A percentile compares a stretch with the other conserved stretches of the same genome.
phyloP scores from a whole-genome alignment of 2,888 invertebrate genomes.

The Penaeus monodon region DNA sequence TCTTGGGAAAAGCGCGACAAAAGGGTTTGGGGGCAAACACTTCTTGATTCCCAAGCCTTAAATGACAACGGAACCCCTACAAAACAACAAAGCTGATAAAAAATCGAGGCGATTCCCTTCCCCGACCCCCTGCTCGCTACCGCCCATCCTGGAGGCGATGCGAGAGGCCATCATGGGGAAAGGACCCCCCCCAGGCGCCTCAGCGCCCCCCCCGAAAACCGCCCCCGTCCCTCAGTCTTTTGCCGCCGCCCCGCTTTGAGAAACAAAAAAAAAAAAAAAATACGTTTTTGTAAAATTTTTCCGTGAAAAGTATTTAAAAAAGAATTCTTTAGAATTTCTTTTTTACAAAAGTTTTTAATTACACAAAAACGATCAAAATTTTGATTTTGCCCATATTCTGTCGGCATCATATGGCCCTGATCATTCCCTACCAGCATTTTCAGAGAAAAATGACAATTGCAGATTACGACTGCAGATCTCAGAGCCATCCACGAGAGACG shows the following conservation, averaged over 20 bases:
- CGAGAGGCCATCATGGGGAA: constrained; percentile 13
- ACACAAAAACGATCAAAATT: too few species aligned
- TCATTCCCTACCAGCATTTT: too few species aligned
- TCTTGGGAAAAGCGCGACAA: background rate
- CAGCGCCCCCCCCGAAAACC: background rate
- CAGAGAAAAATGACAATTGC: too few species aligned
- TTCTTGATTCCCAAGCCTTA: too few species aligned
- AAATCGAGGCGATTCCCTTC: background rate
- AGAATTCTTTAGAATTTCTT: background rate
- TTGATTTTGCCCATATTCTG: too few species aligned
- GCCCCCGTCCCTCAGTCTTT: background rate
- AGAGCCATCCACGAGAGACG: too few species aligned
- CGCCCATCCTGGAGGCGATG: background rate
- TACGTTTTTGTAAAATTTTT: background rate
- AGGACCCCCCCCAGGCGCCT: background rate
- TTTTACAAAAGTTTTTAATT: background rate
- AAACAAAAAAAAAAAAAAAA: background rate
- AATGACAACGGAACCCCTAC: too few species aligned
- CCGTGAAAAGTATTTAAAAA: background rate
- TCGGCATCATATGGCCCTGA: too few species aligned
- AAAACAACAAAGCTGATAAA: background rate
- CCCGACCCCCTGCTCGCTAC: background rate
- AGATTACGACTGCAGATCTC: too few species aligned
- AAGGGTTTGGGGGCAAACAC: too few species aligned
- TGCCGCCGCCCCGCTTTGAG: background rate